Conservation (phyloP, 2,888 invertebrate genomes). For the Sesia bembeciformis region DNA sequence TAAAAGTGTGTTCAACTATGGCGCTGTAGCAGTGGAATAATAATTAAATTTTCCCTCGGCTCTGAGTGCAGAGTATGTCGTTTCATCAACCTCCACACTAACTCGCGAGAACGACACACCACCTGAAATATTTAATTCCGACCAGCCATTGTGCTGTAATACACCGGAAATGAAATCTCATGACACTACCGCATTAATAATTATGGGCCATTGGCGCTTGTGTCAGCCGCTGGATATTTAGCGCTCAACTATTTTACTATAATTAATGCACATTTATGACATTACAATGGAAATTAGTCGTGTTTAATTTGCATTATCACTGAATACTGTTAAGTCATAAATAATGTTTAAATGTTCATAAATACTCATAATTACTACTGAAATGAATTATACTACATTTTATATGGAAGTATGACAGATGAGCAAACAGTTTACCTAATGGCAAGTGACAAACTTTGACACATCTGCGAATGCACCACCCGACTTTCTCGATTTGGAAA, state of each 20-base stretch:
- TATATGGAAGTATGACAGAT: too few species aligned
- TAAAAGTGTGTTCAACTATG: constrained; percentile 60
- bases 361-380: too few species aligned
- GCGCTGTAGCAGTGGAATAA: constrained; percentile 50
- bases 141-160: constrained; percentile 42
- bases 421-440: too few species aligned
- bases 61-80: constrained; percentile 54
- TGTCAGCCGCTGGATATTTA: neutral
- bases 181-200: constrained; percentile 13
- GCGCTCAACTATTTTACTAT: neutral
- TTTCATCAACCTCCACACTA: constrained; percentile 59
- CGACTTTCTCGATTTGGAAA: too few species aligned
- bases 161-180: constrained; percentile 51
- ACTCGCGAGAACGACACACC: constrained; percentile 43
- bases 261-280: neutral
- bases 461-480: too few species aligned
- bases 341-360: too few species aligned
- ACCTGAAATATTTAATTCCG: constrained; percentile 63
- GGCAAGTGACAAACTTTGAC: too few species aligned
- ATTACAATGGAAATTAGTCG: neutral
- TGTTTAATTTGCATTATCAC: too few species aligned
- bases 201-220: neutral
- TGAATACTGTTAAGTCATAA: too few species aligned
- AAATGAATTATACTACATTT: too few species aligned
- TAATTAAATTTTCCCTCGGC: constrained; percentile 65